Base-by-base conservation (phyloP, 2,888 invertebrate species). In the Oligia fasciuncula region DNA sequence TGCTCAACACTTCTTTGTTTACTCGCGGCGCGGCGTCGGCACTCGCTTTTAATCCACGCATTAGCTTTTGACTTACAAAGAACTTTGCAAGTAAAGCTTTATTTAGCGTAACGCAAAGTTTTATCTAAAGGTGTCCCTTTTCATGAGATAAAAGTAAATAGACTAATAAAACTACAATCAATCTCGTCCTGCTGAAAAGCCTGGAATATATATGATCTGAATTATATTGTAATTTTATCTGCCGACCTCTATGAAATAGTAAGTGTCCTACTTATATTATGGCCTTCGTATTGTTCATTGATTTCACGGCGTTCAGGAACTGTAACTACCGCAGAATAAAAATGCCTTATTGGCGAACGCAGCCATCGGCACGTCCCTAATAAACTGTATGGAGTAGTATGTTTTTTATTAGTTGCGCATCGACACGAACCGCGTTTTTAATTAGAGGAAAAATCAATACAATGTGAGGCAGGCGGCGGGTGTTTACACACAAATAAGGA, bases 1-100 rank as follows among this genome's bases (percentile, higher is more conserved):
- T 81, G 84, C 84, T 83, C 77, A 73, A 73, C 83, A 71, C 57
- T 83, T 87, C 85, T 87, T 85, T 88, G 81, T 89, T 79, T 35
- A 77, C 82, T 73, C 74, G 76, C 73, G 75, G 71, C 81, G 66
- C 69, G 71, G 71, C 80, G 71, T 71, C 54, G 49, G n/a, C 68
- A 66, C 62, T 76, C 76, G 80, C 84, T 88, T 91, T 90, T 88
- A 90, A 90, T 90, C 84, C 86, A 69, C 81, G 80, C 89, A 89
- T 89, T 88, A 87, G 81, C 74, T 76, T 79, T 77, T 81, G 81
- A 73, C 81, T 86, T 73, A 57, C 72, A 76, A 77, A 86, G 66
- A 84, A 85, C 81, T 85, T 85, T 70, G 65, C 35, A 71, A 81
- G 62, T 54, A 63, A 76, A 77, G 71, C 66, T 83, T 81, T 66